These are phyloP conservation scores for Apolygus lucorum DNA, from an alignment of 1,140 invertebrate genomes.

Conservation along the genomic window DNA sequence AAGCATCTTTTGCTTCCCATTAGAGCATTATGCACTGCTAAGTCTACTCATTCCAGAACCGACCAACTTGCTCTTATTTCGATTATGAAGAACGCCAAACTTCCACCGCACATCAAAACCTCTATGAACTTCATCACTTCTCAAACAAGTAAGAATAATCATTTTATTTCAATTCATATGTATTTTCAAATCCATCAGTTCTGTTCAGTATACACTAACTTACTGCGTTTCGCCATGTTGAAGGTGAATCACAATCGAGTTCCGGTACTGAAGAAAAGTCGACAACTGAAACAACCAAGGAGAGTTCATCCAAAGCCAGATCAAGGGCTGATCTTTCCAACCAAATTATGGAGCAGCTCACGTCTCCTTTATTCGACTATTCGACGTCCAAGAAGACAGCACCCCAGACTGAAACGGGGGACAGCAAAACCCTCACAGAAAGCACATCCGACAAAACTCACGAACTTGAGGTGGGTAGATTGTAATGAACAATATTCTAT, in stretches of 20 bases:
- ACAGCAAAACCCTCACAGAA: constrained; percentile 26
- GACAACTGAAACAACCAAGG: constrained; percentile 35
- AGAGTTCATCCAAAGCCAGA: constrained; percentile 44
- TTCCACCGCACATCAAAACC: constrained; percentile 49
- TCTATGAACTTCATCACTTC: constrained; percentile 34
- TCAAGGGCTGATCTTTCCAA: constrained; percentile 52
- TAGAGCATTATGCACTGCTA: constrained; percentile 49
- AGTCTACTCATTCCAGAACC: constrained; percentile 45
- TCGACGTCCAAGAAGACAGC: constrained; percentile 31
- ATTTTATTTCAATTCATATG: too few relatives aligned
- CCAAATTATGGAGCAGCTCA: constrained; percentile 55
- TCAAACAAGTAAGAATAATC: constrained; percentile 34
- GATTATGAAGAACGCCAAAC: constrained; percentile 56
- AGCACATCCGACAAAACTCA: constrained; percentile 22
- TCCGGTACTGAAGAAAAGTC: neutral
- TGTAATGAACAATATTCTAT: neutral
- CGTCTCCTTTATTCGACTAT: constrained; percentile 51
- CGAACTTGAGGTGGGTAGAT: constrained; percentile 29
- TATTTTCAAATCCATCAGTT: too few relatives aligned
- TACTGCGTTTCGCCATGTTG: too few relatives aligned
- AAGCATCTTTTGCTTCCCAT: constrained; percentile 51
- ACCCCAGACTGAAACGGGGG: constrained; percentile 33
- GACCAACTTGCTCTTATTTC: constrained; percentile 54
- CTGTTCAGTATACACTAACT: too few relatives aligned
- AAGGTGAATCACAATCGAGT: constrained; percentile 17